Conservation (phyloP, 2,888 invertebrate genomes). For the Chymomyza amoena region DNA sequence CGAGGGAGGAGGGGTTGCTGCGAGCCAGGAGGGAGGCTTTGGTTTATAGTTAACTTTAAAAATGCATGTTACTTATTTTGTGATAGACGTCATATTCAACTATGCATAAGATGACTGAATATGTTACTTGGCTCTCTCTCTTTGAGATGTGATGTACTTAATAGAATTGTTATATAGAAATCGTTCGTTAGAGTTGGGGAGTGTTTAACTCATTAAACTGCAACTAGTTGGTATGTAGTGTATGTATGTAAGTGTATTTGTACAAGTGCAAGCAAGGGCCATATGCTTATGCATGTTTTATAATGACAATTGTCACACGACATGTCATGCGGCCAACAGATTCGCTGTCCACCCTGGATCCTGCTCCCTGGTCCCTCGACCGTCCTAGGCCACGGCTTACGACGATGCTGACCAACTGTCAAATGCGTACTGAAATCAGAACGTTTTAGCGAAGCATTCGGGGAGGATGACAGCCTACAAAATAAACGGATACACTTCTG, state of each 20-base stretch:
- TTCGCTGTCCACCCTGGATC: not conserved
- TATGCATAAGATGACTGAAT: slow-evolving; percentile 30
- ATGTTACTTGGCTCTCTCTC: slow-evolving; percentile 1
- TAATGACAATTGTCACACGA: slow-evolving; percentile 14
- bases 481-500: not conserved
- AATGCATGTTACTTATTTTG: slow-evolving; percentile 70
- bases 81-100: slow-evolving; percentile 13
- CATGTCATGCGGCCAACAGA: slow-evolving; percentile 1
- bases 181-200: not conserved
- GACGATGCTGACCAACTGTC: slow-evolving; percentile 26
- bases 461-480: not conserved
- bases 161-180: slow-evolving; percentile 22
- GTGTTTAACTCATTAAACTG: slow-evolving; percentile 49
- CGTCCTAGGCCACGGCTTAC: slow-evolving; percentile 28
- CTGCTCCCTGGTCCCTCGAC: not conserved
- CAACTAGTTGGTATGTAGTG: slow-evolving; percentile 12
- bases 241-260: not conserved
- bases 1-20: too few relatives aligned
- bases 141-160: slow-evolving; percentile 28
- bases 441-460: not conserved
- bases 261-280: not conserved
- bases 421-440: slow-evolving; percentile 10
- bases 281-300: slow-evolving; percentile 13
- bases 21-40: not conserved
- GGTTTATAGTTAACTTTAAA: slow-evolving; percentile 54